Evolutionary conservation across 2,888 invertebrate genomes (phyloP).

Genomic region (Drosophila niveifrons): DNA sequence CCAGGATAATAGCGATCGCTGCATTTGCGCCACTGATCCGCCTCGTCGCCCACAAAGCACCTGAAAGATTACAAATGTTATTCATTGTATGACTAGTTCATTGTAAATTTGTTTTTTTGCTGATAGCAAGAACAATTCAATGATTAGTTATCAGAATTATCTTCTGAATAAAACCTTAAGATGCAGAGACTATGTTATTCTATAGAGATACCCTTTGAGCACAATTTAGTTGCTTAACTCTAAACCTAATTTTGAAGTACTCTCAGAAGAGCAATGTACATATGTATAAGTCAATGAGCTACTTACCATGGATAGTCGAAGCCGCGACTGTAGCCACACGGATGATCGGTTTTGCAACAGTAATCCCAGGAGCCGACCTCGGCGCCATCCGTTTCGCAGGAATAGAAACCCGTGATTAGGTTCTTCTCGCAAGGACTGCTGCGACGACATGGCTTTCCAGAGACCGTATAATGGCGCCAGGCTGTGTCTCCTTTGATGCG

Average conservation of each 20-base stretch:
- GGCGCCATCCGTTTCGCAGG: conserved; percentile 91
- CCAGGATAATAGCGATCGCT: conserved; percentile 92
- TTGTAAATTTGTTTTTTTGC: too few species aligned
- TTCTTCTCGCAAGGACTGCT: conserved; percentile 91
- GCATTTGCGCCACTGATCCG: conserved; percentile 94
- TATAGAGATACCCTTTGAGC: too few species aligned
- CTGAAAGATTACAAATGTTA: conserved; percentile 83
- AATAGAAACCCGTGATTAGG: conserved; percentile 92
- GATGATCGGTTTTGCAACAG: conserved; percentile 93
- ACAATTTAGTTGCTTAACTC: too few species aligned
- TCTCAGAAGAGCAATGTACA: too few species aligned
- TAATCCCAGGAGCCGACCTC: conserved; percentile 93
- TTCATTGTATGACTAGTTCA: too few species aligned
- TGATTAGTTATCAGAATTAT: too few species aligned
- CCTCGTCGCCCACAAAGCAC: conserved; percentile 93
- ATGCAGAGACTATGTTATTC: too few species aligned
- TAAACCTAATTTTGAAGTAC: conserved; percentile 17
- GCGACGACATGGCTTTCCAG: conserved; percentile 91
- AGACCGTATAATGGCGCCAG: conserved; percentile 92
- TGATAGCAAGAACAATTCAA: too few species aligned
- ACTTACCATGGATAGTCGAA: conserved; percentile 92
- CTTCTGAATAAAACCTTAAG: too few species aligned
- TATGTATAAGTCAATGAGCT: not conserved
- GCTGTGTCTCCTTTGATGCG: conserved; percentile 86
- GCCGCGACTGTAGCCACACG: conserved; percentile 93